Evolutionary conservation across 2,113 vertebrate genomes (phyloP), one percentile per base, ranked within the genome.

Genomic region (Odontesthes bonariensis): DNA sequence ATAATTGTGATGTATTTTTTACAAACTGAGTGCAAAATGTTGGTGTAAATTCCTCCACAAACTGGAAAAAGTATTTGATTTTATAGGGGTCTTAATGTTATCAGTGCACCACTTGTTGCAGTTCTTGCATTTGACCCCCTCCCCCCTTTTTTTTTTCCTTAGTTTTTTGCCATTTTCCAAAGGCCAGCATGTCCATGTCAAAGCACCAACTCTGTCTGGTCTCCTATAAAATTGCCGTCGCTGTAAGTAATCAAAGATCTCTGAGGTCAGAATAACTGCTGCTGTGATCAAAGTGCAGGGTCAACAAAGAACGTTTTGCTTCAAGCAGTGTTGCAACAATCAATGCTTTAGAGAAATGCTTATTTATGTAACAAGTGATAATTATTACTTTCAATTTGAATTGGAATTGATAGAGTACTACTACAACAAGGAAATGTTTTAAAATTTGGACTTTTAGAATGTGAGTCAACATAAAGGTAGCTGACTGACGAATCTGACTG

Each of bases 1-100:
- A 84, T 64, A 77, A 61, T 75, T 40, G 53, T 27, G 19, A 22
- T 31, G 60, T 38, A 19, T 38, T 67, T n/a, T n/a, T 56, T 35
- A 57, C 44, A 55, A 53, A 54, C 13, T 38, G 27, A 58, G 10
- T 17, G 54, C 40, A 66, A 27, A 62, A 3, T 20, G 42, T 57
- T 55, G 63, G 31, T 40, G 53, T n/a, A 13, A 61, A 68, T 61
- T 55, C 20, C 59, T 59, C 20, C 19, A 32, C 31, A 32, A 23
- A 51, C 14, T 49, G 17, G 19, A 11, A 54, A 13, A 61, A n/a
- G 7, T 44, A 58, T 17, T 35, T 3, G 4, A 33, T 22, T 57
- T 4, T 20, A 46, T 17, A 56, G 14, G 23, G 6, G 12, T 17
- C 32, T 77, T 12, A 31, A 63, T 57, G 17, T 38, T 69, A 31